phyloP scores from a whole-genome alignment of 2,113 vertebrate genomes.

The Gopherus evgoodei region DNA sequence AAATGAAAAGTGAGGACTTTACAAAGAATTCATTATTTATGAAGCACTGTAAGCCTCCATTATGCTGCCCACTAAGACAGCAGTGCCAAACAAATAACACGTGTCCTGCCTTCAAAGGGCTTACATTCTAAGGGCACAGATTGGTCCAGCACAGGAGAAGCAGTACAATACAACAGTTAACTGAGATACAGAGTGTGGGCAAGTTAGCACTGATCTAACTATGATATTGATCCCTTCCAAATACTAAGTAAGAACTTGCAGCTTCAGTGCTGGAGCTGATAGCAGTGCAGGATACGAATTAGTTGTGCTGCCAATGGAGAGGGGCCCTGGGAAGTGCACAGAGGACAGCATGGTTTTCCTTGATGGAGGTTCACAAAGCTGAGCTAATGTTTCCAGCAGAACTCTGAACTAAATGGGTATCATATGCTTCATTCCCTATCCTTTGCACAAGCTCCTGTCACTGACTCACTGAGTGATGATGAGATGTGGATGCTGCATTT shows the following conservation, averaged over 20 bases:
- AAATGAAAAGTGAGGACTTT: background rate
- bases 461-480: background rate
- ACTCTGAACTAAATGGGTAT: background rate
- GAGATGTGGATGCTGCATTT: background rate
- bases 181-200: background rate
- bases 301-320: background rate
- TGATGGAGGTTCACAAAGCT: background rate
- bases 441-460: background rate
- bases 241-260: background rate
- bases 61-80: background rate
- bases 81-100: background rate
- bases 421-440: background rate
- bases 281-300: background rate
- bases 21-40: background rate
- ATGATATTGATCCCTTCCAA: background rate
- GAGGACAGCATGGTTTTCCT: background rate
- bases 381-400: background rate
- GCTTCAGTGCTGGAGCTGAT: background rate
- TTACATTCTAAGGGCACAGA: rapidly evolving
- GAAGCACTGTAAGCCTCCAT: background rate
- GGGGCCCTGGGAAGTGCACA: background rate
- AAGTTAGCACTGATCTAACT: too few species aligned
- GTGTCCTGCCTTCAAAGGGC: background rate
- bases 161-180: background rate
- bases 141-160: background rate